Evolutionary conservation across 2,797 vertebrate species (phyloP).

Genomic region (Acipenser ruthenus): DNA sequence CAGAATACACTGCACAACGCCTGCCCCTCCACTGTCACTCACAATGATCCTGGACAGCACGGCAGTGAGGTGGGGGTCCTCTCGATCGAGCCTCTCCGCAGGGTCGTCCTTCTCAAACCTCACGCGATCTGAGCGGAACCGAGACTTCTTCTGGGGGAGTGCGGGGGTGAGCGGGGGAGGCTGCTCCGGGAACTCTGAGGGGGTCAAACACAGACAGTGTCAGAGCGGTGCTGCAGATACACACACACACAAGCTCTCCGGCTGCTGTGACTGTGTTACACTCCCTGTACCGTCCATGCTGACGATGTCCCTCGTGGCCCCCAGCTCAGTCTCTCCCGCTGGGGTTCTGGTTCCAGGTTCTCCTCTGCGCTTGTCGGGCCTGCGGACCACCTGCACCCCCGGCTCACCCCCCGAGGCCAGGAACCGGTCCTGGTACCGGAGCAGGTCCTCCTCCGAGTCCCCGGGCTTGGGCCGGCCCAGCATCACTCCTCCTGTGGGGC

Average conservation of each 20-base stretch:
- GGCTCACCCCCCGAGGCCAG: slow-evolving; percentile 63
- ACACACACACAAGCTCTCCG: background rate
- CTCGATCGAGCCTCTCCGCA: slow-evolving; percentile 64
- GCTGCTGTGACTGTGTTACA: background rate
- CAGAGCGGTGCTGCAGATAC: background rate
- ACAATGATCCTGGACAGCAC: slow-evolving; percentile 88
- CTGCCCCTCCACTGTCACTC: slow-evolving; percentile 32
- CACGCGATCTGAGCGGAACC: slow-evolving; percentile 57
- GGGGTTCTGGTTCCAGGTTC: slow-evolving; percentile 28
- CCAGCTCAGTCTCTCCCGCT: slow-evolving; percentile 16
- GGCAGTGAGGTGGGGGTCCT: slow-evolving; percentile 82
- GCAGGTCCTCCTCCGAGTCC: slow-evolving; percentile 82
- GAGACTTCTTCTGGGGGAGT: slow-evolving; percentile 76
- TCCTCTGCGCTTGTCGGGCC: slow-evolving; percentile 76
- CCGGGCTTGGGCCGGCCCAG: slow-evolving; percentile 79
- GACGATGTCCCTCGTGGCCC: slow-evolving; percentile 70
- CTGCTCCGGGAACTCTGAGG: slow-evolving; percentile 73
- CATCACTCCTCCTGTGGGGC: slow-evolving; percentile 53
- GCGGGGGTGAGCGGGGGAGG: slow-evolving; percentile 79
- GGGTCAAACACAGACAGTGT: background rate
- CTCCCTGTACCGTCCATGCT: slow-evolving; percentile 65
- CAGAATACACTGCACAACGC: background rate
- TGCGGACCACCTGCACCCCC: slow-evolving; percentile 70
- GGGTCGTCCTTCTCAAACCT: slow-evolving; percentile 72
- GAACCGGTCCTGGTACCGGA: slow-evolving; percentile 80